A percentile compares a stretch with the other conserved stretches of the same genome.
Conservation (phyloP, 2,113 vertebrate species). For the Lagopus leucura region DNA sequence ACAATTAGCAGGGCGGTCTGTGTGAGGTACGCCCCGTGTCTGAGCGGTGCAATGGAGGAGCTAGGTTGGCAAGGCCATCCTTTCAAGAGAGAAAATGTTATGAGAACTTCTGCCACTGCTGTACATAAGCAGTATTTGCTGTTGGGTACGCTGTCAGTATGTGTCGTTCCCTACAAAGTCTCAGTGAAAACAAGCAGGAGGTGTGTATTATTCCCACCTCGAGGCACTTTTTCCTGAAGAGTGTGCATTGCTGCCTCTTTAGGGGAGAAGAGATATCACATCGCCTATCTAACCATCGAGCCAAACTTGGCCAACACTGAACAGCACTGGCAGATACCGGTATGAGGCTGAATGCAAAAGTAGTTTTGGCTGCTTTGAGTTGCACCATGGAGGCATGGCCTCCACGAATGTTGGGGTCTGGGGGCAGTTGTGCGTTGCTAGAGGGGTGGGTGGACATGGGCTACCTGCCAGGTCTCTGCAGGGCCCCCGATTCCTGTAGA, state of each 20-base stretch:
- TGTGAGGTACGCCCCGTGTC: not conserved
- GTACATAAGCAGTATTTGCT: not conserved
- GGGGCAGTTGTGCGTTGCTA: not conserved
- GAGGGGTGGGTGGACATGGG: not conserved
- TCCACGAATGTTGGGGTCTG: not conserved
- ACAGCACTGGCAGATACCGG: not conserved
- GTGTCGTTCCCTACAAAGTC: not conserved
- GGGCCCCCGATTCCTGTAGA: not conserved
- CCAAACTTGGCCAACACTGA: not conserved
- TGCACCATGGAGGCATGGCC: fast-evolving
- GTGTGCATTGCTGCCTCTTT: not conserved
- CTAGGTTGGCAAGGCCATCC: not conserved
- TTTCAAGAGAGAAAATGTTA: not conserved
- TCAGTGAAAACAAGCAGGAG: not conserved
- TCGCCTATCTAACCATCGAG: not conserved
- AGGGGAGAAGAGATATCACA: not conserved
- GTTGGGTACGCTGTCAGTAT: not conserved
- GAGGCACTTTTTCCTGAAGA: not conserved
- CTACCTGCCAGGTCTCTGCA: not conserved
- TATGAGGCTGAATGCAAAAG: not conserved
- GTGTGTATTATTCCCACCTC: not conserved
- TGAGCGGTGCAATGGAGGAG: not conserved
- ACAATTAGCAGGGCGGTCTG: fast-evolving
- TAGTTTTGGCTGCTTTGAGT: not conserved
- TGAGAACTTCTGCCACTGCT: constrained; percentile 5